Percentiles rank a stretch among this genome's conserved stretches.
phyloP scores from a whole-genome alignment of 1,140 invertebrate genomes.

The Drosophila pachea region DNA sequence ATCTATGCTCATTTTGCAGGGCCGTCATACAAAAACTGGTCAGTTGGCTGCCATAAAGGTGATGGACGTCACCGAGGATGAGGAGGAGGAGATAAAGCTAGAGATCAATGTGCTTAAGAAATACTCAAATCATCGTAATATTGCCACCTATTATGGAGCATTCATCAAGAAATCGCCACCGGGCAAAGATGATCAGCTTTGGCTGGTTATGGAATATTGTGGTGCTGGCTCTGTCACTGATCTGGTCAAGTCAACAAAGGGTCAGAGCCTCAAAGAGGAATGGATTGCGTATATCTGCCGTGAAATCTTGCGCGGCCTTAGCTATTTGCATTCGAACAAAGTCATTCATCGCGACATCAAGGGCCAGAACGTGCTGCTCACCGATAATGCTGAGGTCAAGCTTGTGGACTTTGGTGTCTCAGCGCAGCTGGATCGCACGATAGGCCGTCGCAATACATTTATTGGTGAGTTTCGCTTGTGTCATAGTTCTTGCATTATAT shows the following conservation, averaged over 20 bases:
- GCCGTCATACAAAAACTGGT: conserved; percentile 99
- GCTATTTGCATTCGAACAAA: conserved; percentile 98
- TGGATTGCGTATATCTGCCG: conserved; percentile 99
- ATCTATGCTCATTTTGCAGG: conserved; percentile 82
- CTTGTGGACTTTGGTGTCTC: conserved; percentile 99
- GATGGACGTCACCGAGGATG: conserved; percentile 99
- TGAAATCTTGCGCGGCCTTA: conserved; percentile 97
- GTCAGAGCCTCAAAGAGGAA: conserved; percentile 98
- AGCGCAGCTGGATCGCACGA: conserved; percentile 98
- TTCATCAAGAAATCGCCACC: conserved; percentile 99
- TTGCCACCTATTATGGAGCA: conserved; percentile 99
- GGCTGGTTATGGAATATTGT: conserved; percentile 99
- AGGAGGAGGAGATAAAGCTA: conserved; percentile 99
- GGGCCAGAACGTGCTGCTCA: conserved; percentile 99
- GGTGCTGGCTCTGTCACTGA: conserved; percentile 99
- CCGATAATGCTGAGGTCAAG: conserved; percentile 99
- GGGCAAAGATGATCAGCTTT: conserved; percentile 99
- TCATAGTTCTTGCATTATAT: neutral
- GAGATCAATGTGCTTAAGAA: conserved; percentile 99
- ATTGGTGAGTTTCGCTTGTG: conserved; percentile 84
- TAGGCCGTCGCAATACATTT: conserved; percentile 98
- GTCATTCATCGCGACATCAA: conserved; percentile 99
- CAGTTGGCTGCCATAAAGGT: conserved; percentile 99
- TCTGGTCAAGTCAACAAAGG: conserved; percentile 99
- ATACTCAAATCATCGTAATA: conserved; percentile 99